These are phyloP conservation scores for Pseudotriccus pelzelni DNA, from an alignment of 2,797 vertebrate genomes.

Conservation along the genomic window DNA sequence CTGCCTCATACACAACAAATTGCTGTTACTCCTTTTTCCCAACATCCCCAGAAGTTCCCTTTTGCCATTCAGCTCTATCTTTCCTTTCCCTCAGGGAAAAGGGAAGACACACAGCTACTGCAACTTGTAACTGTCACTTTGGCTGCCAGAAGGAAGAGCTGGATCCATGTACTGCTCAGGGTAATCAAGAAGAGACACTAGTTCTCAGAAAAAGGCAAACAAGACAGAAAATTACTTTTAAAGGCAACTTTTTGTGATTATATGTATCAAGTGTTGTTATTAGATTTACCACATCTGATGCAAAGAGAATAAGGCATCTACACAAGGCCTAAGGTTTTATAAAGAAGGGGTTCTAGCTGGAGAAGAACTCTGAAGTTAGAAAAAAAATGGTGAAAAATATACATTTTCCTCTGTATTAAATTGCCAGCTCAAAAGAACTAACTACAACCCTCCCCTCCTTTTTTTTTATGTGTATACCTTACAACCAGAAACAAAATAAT, in stretches of 20 bases:
- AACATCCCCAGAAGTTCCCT: not conserved
- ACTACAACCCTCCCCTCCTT: not conserved
- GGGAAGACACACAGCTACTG: not conserved
- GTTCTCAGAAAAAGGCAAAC: not conserved
- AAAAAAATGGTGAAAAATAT: not conserved
- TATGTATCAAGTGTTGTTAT: not conserved
- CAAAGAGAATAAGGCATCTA: not conserved
- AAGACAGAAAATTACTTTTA: not conserved
- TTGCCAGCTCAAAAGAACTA: not conserved
- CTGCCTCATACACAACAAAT: not conserved
- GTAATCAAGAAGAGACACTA: not conserved
- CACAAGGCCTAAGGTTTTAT: not conserved
- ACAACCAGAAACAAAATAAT: not conserved
- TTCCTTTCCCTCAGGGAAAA: not conserved
- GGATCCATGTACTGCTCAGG: not conserved
- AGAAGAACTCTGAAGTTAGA: not conserved
- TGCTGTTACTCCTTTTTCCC: not conserved
- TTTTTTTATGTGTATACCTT: not conserved
- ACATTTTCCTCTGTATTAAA: not conserved
- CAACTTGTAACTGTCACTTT: not conserved
- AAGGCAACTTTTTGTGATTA: not conserved
- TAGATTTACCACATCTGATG: not conserved
- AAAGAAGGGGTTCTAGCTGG: not conserved
- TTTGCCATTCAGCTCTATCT: not conserved
- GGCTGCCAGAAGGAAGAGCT: not conserved